Base-by-base conservation (phyloP, 2,888 invertebrate genomes). In the Tiliacea aurago region DNA sequence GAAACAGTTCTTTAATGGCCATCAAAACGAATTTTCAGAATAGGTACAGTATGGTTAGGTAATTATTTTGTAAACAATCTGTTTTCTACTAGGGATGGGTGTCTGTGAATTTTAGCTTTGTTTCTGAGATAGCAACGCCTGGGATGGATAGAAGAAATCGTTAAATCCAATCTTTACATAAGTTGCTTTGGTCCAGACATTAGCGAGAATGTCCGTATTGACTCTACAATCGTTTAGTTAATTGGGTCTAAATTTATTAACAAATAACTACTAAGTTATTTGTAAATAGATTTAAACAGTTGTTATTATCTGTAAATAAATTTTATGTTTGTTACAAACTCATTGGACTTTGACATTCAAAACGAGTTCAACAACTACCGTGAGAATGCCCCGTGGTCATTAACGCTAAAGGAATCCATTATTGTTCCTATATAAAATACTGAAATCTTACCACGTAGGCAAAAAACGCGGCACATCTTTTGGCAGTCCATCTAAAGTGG, bases 321-420 rank as follows among this genome's bases (percentile, higher is more conserved):
- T 13, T 10, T 6, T 59, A 33, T 68, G 7, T 69, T 58, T 23
- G 37, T 4, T 33, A 33, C 33, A 33, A 13, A 33, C 49, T 71
- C 23, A 28, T 61, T 55, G 15, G 23, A 33, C 33, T 64, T 63
- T 73, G 58, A 37, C 43, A 56, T 73, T 49, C 11, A 20, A 51
- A 64, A 63, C 5, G 4, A 15, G 20, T 37, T 47, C 20, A 73
- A 18, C 11, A 18, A 2, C 61, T 20, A 6, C 4, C 45, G 5
- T 37, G 15, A 47, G 23, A 56, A 20, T 45, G 20, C 18, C 18
- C 3, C 53, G 37, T 23, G 23, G 20, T 15, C 20, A 45, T 18
- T 18, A 37, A 18, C 0, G 10, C 1, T 15, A 49, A 45, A 63
- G n/a, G 5, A 15, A 64, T 33, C 6, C 0, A 49, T 49, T 18